Conservation (phyloP, 2,888 invertebrate genomes). For the Melanargia galathea region DNA sequence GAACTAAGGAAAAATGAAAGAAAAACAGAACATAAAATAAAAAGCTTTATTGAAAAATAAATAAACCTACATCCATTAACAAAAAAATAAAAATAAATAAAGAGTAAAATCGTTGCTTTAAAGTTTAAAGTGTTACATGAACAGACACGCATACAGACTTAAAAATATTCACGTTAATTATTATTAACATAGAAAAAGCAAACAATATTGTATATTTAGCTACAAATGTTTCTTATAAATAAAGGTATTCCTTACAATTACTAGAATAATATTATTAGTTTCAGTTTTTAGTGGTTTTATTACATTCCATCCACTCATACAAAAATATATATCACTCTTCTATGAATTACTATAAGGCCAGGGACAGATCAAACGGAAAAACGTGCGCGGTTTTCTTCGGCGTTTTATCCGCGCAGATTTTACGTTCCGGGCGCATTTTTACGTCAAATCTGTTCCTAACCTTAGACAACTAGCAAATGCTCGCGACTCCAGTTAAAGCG, state of each 20-base stretch:
- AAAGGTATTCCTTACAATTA: neutral
- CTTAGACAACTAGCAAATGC: slow-evolving; percentile 14
- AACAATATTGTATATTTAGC: slow-evolving; percentile 14
- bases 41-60: slow-evolving; percentile 36
- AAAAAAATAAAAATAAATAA: slow-evolving; percentile 42
- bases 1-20: neutral
- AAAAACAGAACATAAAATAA: slow-evolving; percentile 19
- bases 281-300: slow-evolving; percentile 6
- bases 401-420: no score
- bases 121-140: slow-evolving; percentile 4
- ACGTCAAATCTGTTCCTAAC: no score
- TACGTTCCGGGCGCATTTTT: no score
- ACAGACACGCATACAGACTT: slow-evolving; percentile 1
- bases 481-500: slow-evolving; percentile 4
- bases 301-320: slow-evolving; percentile 43
- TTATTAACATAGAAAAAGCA: slow-evolving; percentile 2
- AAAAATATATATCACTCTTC: slow-evolving; percentile 48
- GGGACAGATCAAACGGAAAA: no score
- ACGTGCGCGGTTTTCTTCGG: no score
- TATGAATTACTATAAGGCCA: no score
- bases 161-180: slow-evolving; percentile 9
- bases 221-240: neutral
- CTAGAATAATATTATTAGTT: slow-evolving; percentile 9
- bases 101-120: slow-evolving; percentile 20
- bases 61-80: slow-evolving; percentile 28